Conservation (phyloP, 2,797 vertebrate genomes). For the Protonibea diacanthus region DNA sequence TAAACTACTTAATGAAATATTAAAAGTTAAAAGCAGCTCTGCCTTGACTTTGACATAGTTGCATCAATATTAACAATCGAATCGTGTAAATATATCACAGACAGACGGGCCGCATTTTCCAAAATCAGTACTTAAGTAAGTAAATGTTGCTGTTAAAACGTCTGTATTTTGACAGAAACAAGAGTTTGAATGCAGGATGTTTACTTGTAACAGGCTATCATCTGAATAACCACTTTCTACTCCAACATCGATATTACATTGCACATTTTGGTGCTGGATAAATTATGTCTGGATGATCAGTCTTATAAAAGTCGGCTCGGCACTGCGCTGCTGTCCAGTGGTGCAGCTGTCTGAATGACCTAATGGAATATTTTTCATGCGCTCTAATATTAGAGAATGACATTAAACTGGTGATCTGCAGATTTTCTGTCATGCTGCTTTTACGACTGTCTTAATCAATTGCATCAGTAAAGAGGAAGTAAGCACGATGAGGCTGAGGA, state of each 20-base stretch:
- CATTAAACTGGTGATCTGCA: constrained; percentile 46
- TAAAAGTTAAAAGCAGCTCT: background rate
- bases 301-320: constrained; percentile 33
- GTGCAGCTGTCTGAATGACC: constrained; percentile 57
- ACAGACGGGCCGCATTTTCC: background rate
- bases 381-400: constrained; percentile 45
- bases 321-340: constrained; percentile 24
- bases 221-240: background rate
- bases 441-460: constrained; percentile 50
- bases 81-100: background rate
- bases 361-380: constrained; percentile 56
- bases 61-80: background rate
- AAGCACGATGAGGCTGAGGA: constrained; percentile 28
- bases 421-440: constrained; percentile 53
- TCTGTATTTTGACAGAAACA: background rate
- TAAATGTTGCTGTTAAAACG: background rate
- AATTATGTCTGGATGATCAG: constrained; percentile 22
- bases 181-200: background rate
- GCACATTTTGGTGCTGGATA: constrained; percentile 4
- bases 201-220: background rate
- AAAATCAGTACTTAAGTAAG: background rate
- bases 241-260: background rate
- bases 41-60: background rate
- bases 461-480: constrained; percentile 45
- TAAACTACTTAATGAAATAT: background rate